Conservation (phyloP, 2,797 vertebrate species). For the Thalassophryne amazonica region DNA sequence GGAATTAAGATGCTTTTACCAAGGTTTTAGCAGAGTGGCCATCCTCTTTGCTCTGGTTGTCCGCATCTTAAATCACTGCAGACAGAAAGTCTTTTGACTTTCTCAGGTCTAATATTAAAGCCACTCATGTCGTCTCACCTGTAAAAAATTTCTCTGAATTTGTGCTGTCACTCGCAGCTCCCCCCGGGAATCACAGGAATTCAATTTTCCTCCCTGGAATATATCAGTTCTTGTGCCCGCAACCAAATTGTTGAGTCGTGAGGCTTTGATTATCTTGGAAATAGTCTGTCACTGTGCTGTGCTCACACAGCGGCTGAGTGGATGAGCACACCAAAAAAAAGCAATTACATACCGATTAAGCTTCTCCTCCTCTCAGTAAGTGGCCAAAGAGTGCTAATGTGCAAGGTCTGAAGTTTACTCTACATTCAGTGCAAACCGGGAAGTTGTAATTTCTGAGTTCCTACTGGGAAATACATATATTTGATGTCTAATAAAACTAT, state of each 20-base stretch:
- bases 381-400: too few relatives aligned
- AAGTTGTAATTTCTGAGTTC: too few relatives aligned
- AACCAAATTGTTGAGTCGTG: conserved; percentile 18
- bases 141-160: not conserved
- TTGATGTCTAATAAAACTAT: too few relatives aligned
- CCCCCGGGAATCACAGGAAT: conserved; percentile 7
- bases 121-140: conserved; percentile 1
- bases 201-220: conserved; percentile 2
- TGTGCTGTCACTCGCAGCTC: not conserved
- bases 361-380: too few relatives aligned
- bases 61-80: conserved; percentile 18
- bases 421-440: too few relatives aligned
- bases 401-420: too few relatives aligned
- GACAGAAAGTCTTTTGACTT: conserved; percentile 5
- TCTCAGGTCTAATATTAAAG: conserved; percentile 13
- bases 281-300: conserved; percentile 40
- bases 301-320: conserved; percentile 37
- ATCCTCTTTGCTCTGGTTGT: conserved; percentile 8
- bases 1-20: conserved; percentile 63
- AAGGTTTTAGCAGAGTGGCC: conserved; percentile 24
- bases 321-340: conserved; percentile 27
- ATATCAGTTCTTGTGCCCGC: conserved; percentile 7
- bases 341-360: conserved; percentile 32
- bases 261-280: conserved; percentile 43
- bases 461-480: too few relatives aligned